These are phyloP conservation scores for Cosmia trapezina DNA, from an alignment of 2,888 invertebrate species.

Conservation along the genomic window DNA sequence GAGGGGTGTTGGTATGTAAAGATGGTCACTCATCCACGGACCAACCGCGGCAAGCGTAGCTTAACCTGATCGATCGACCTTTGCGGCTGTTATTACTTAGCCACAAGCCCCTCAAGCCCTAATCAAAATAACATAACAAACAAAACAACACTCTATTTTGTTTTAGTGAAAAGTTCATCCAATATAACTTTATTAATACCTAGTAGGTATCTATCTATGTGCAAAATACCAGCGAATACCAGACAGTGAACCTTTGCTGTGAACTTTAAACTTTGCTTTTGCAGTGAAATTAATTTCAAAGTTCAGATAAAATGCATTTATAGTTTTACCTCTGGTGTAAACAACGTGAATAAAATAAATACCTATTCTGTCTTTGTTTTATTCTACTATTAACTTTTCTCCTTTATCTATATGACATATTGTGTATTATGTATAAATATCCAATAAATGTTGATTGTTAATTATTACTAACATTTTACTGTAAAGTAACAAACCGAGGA, in stretches of 20 bases:
- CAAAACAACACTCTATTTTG: slow-evolving; percentile 19
- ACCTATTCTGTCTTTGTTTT: slow-evolving; percentile 1
- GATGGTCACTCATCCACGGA: no score
- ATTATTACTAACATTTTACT: neutral
- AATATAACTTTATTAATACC: slow-evolving; percentile 27
- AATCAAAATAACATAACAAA: slow-evolving; percentile 8
- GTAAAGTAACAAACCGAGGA: neutral
- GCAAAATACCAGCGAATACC: slow-evolving; percentile 42
- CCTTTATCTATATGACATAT: neutral
- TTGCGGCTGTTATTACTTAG: no score
- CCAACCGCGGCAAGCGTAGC: no score
- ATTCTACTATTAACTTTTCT: neutral
- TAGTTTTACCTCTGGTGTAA: slow-evolving; percentile 33
- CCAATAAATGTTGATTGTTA: neutral
- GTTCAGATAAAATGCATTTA: slow-evolving; percentile 52
- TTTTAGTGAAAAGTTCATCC: slow-evolving; percentile 42
- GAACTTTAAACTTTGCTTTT: slow-evolving; percentile 61
- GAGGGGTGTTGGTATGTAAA: no score
- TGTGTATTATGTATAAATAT: neutral
- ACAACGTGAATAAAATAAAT: slow-evolving; percentile 12
- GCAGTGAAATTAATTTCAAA: slow-evolving; percentile 56
- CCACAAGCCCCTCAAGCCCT: no score
- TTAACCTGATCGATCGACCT: no score
- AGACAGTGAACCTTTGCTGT: slow-evolving; percentile 58
- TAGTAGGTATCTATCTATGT: slow-evolving; percentile 21